Percentiles rank a stretch among this genome's conserved stretches.
These are phyloP conservation scores for Hedychridium roseum DNA, from an alignment of 2,888 invertebrate genomes.

Conservation along the genomic window DNA sequence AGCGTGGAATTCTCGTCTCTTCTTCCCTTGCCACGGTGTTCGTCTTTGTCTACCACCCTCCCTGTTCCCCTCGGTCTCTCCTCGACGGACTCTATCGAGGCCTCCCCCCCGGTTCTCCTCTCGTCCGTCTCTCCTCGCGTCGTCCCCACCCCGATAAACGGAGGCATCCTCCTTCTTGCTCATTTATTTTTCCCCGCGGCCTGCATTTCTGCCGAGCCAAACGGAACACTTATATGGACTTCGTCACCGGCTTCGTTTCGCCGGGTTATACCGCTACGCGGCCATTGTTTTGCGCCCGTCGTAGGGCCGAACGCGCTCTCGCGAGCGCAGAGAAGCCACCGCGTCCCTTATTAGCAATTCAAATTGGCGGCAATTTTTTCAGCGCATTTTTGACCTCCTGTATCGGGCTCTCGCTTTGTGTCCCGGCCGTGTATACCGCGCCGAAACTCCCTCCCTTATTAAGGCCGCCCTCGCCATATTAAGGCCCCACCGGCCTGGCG, in stretches of 20 bases:
- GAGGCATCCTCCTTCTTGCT: slow-evolving; percentile 36
- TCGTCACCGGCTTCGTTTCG: slow-evolving; percentile 59
- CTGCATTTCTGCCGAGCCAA: slow-evolving; percentile 61
- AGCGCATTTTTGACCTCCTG: slow-evolving; percentile 65
- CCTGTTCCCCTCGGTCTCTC: slow-evolving; percentile 13
- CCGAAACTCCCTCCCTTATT: slow-evolving; percentile 62
- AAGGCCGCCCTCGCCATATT: slow-evolving; percentile 63
- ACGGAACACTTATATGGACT: slow-evolving; percentile 63
- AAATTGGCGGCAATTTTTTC: slow-evolving; percentile 65
- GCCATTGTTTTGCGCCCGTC: slow-evolving; percentile 62
- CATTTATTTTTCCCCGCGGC: slow-evolving; percentile 55
- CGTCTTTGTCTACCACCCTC: slow-evolving; percentile 11
- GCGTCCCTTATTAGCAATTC: slow-evolving; percentile 62
- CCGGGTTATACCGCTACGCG: slow-evolving; percentile 58
- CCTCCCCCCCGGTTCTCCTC: slow-evolving; percentile 6
- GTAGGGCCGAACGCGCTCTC: slow-evolving; percentile 14
- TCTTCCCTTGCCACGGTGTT: slow-evolving; percentile 1
- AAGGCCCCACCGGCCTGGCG: slow-evolving; percentile 41
- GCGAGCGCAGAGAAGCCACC: slow-evolving; percentile 31
- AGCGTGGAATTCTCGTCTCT: slow-evolving; percentile 4
- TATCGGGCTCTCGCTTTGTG: slow-evolving; percentile 54
- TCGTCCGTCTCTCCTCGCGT: slow-evolving; percentile 5
- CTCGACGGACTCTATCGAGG: slow-evolving; percentile 2
- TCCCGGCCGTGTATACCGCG: slow-evolving; percentile 31
- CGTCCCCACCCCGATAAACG: slow-evolving; percentile 25